Percentiles rank a stretch among this genome's conserved stretches.
Evolutionary conservation across 2,113 vertebrate genomes (phyloP).

Genomic region (Cisticola juncidis): DNA sequence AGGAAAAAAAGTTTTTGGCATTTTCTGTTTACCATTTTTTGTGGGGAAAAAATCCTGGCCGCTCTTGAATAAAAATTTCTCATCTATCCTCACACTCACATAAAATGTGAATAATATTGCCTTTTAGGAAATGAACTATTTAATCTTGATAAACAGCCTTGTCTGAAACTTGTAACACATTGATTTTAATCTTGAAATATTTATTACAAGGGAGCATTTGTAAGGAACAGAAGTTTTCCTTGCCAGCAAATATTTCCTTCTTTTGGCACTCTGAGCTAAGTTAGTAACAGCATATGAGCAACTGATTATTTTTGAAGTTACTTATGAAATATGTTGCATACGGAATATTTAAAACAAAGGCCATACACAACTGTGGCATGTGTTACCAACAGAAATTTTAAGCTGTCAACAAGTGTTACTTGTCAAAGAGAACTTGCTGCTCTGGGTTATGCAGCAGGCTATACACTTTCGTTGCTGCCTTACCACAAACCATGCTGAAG

Average conservation of each 20-base stretch:
- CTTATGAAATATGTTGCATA: not conserved
- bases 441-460: not conserved
- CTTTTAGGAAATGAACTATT: constrained; percentile 28
- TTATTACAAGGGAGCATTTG: not conserved
- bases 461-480: not conserved
- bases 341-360: not conserved
- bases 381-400: constrained; percentile 2
- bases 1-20: not conserved
- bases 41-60: not conserved
- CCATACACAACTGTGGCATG: not conserved
- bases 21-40: not conserved
- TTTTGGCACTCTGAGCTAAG: not conserved
- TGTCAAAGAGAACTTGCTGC: not conserved
- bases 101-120: not conserved
- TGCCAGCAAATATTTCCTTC: not conserved
- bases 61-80: not conserved
- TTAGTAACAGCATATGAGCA: not conserved
- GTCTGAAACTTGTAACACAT: not conserved
- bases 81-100: not conserved
- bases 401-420: constrained; percentile 16
- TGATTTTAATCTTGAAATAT: constrained; percentile 13
- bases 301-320: not conserved
- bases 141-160: constrained; percentile 3
- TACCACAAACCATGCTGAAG: constrained; percentile 33
- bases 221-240: not conserved